A percentile compares a stretch with the other conserved stretches of the same genome.
These are phyloP conservation scores for Cottus gobio DNA, from an alignment of 2,113 vertebrate species.

Conservation along the genomic window DNA sequence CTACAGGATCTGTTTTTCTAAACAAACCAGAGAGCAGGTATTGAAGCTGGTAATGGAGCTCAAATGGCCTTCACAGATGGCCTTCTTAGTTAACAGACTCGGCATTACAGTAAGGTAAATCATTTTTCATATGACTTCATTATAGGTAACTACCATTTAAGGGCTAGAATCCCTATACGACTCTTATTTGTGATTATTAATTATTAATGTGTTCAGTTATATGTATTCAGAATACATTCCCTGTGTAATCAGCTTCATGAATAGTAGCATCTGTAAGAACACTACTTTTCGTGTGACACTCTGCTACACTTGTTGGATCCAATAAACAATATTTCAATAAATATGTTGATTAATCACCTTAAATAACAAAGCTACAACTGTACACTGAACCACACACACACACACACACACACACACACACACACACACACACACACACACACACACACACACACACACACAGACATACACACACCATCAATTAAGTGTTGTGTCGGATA, in stretches of 20 bases:
- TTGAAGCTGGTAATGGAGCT: background rate
- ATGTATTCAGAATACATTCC: background rate
- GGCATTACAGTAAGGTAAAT: conserved; percentile 12
- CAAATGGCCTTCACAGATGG: conserved; percentile 14
- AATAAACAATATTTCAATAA: conserved; percentile 59
- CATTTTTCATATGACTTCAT: conserved; percentile 34
- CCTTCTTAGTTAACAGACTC: conserved; percentile 5
- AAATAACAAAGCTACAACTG: conserved; percentile 54
- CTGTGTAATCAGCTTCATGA: background rate
- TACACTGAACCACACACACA: conserved; percentile 34
- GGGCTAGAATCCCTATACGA: conserved; percentile 3
- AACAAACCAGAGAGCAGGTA: conserved; percentile 23
- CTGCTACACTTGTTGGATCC: conserved; percentile 12
- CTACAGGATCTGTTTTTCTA: conserved; percentile 34
- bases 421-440: conserved; percentile 30
- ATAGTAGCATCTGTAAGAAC: conserved; percentile 20
- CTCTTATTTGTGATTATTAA: conserved; percentile 11
- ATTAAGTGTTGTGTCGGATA: conserved; percentile 71
- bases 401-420: conserved; percentile 32
- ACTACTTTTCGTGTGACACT: conserved; percentile 20
- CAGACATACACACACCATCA: conserved; percentile 45
- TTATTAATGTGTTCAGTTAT: too few species aligned
- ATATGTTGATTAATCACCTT: conserved; percentile 67
- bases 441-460: conserved; percentile 37
- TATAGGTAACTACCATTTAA: conserved; percentile 31